Conservation (phyloP, 2,888 invertebrate species). For the Lepidocyrtoides sp. region DNA sequence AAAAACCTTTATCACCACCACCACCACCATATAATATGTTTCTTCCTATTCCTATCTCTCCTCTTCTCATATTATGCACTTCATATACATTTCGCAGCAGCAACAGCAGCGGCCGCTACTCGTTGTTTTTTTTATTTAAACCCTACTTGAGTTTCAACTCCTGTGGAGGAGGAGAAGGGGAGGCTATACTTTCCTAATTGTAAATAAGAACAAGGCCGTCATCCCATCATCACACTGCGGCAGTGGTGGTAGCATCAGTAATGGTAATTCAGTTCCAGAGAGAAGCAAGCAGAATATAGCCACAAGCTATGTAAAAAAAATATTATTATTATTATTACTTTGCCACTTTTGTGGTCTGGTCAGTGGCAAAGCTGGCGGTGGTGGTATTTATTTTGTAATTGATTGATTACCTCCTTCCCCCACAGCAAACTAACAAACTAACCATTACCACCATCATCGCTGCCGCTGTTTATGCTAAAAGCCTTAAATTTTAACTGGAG, state of each 20-base stretch:
- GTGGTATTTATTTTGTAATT: conserved; percentile 65
- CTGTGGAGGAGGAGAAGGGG: neutral
- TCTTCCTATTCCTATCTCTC: neutral
- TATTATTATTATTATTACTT: neutral
- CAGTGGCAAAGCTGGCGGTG: conserved; percentile 25
- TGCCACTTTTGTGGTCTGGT: too few relatives aligned
- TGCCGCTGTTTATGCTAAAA: neutral
- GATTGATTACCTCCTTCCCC: conserved; percentile 76
- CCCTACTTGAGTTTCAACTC: neutral
- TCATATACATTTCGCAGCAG: neutral
- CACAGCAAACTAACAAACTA: neutral
- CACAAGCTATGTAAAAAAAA: conserved; percentile 2
- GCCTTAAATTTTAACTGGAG: neutral
- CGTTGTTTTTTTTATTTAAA: neutral
- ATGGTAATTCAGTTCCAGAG: too few relatives aligned
- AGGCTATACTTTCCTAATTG: conserved; percentile 57
- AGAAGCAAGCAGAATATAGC: conserved; percentile 8
- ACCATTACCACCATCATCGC: neutral
- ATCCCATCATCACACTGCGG: conserved; percentile 38
- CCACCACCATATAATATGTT: too few relatives aligned
- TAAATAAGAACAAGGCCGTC: conserved; percentile 67
- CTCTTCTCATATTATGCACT: neutral
- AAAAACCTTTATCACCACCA: neutral
- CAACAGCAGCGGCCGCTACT: neutral
- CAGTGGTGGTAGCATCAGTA: neutral